A percentile compares a stretch with the other conserved stretches of the same genome.
Conservation (phyloP, 2,888 invertebrate species). For the Dicranocentrus wangi region DNA sequence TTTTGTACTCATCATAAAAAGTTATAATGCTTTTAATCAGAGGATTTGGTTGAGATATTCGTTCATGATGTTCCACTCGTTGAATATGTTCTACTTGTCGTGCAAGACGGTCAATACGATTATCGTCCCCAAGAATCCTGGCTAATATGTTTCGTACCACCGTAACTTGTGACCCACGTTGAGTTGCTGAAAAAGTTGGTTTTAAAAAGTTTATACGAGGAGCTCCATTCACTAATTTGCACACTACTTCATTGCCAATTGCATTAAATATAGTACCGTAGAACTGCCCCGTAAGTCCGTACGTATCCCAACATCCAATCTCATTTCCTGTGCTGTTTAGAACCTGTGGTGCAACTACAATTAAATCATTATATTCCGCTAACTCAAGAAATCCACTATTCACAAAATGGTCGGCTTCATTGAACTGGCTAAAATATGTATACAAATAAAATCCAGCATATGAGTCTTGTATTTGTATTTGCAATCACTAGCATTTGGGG, state of each 20-base stretch:
- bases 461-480: no score
- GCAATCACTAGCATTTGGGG: not conserved
- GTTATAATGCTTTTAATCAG: no score
- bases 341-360: constrained; percentile 70
- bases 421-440: constrained; percentile 67
- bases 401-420: constrained; percentile 67
- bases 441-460: no score
- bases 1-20: no score
- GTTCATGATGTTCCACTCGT: no score
- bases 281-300: constrained; percentile 66
- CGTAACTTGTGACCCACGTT: constrained; percentile 67
- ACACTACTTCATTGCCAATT: not conserved
- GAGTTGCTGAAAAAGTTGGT: constrained; percentile 59
- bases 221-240: no score
- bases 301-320: constrained; percentile 72
- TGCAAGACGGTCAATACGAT: not conserved
- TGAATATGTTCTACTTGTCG: no score
- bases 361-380: constrained; percentile 68
- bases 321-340: constrained; percentile 60
- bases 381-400: constrained; percentile 70
- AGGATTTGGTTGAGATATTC: no score
- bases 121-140: constrained; percentile 66
- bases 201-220: constrained; percentile 19
- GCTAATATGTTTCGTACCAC: constrained; percentile 67
- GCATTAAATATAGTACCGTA: constrained; percentile 62